Evolutionary conservation across 2,797 vertebrate species (phyloP).

Genomic region (Paguma larvata): DNA sequence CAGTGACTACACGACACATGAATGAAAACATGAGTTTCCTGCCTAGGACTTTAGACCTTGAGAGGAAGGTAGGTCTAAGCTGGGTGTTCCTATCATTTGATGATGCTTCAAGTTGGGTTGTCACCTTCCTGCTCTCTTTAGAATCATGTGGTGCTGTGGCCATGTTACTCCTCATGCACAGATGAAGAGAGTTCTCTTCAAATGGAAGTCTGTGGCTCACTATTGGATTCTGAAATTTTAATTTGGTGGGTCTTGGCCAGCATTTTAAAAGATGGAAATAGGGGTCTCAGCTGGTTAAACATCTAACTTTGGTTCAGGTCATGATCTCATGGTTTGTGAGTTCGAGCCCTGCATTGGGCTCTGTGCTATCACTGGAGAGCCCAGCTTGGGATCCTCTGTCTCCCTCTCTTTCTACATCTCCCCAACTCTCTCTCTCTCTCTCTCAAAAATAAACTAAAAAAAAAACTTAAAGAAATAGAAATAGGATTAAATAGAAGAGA

Average conservation of each 20-base stretch:
- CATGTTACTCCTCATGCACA: background rate
- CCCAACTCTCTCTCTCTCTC: too few relatives aligned
- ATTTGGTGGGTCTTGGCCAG: background rate
- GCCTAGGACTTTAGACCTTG: background rate
- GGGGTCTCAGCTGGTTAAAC: too few relatives aligned
- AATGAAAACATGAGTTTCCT: background rate
- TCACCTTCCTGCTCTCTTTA: background rate
- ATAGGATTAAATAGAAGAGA: background rate
- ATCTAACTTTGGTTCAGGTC: too few relatives aligned
- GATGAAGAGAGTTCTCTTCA: background rate
- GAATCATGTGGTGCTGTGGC: background rate
- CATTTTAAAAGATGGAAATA: background rate
- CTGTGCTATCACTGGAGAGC: too few relatives aligned
- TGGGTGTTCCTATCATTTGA: background rate
- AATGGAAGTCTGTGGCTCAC: background rate
- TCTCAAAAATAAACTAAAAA: too few relatives aligned
- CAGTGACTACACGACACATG: background rate
- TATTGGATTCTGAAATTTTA: conserved; percentile 12
- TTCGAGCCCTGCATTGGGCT: too few relatives aligned
- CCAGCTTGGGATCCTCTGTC: too few relatives aligned
- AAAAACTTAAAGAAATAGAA: background rate
- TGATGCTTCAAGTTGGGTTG: background rate
- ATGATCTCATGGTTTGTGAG: too few relatives aligned
- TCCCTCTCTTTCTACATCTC: too few relatives aligned
- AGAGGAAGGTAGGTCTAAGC: background rate